A percentile compares a stretch with the other conserved stretches of the same genome.
Conservation (phyloP, 2,113 vertebrate genomes). For the Elaphurus davidianus region DNA sequence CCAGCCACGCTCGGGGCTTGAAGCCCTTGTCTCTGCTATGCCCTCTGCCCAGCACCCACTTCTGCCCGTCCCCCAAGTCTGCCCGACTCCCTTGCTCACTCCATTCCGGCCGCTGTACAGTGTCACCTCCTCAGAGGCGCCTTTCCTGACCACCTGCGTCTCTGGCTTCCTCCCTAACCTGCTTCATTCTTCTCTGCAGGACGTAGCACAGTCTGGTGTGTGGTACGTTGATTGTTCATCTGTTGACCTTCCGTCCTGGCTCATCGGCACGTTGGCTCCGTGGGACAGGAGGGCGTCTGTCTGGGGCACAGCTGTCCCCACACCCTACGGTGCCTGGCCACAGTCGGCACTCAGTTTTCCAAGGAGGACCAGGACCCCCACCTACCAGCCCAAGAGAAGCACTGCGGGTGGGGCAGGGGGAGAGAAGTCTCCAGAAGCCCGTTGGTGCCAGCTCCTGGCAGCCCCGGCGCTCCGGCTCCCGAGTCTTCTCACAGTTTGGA, state of each 20-base stretch:
- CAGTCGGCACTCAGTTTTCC: accelerated
- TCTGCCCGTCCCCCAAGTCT: accelerated
- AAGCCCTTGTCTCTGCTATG: no score
- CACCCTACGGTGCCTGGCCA: neutral
- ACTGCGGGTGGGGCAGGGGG: accelerated
- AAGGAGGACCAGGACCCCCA: accelerated
- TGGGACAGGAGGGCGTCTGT: neutral
- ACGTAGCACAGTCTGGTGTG: no score
- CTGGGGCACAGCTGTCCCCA: neutral
- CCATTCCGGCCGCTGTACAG: neutral
- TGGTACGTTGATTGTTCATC: accelerated
- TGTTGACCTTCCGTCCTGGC: neutral
- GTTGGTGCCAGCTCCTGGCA: neutral
- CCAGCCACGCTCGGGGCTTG: accelerated
- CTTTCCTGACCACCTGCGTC: neutral
- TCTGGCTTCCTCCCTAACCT: neutral
- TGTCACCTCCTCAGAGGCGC: neutral
- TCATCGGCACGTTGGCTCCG: neutral
- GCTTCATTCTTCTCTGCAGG: neutral
- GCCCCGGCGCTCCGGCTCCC: accelerated
- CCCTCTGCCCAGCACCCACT: neutral
- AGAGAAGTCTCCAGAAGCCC: neutral
- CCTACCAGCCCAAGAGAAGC: neutral
- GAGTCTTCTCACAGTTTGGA: neutral
- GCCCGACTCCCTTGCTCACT: accelerated